These are phyloP conservation scores for Chrysaora quinquecirrha DNA, from an alignment of 30 jellyfish, hydroid and myxozoan genomes.

Conservation along the genomic window DNA sequence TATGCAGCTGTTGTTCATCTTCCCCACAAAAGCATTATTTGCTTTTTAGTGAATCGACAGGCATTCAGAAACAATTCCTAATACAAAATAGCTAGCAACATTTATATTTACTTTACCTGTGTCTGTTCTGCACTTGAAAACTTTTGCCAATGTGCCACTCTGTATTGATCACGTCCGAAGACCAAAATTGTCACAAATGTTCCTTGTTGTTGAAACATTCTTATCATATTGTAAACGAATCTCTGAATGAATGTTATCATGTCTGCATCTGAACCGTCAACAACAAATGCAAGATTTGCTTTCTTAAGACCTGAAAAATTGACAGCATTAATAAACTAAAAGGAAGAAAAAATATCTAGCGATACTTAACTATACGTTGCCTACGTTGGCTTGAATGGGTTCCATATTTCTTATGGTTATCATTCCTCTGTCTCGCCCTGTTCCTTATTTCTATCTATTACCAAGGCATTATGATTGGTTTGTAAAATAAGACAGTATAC, in stretches of 20 bases:
- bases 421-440: neutral
- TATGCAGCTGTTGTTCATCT: no score
- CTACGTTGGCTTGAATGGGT: neutral
- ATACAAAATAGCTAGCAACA: no score
- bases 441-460: no score
- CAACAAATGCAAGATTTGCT: conserved; percentile 93
- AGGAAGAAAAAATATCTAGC: no score
- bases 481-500: no score
- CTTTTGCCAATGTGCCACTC: conserved; percentile 83
- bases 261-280: conserved; percentile 92
- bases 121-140: conserved; percentile 84
- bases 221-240: conserved; percentile 73
- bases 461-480: no score
- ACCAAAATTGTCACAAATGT: conserved; percentile 90
- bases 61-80: no score
- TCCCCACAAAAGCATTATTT: no score
- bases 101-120: conserved; percentile 88
- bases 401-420: neutral
- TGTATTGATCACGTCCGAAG: conserved; percentile 93
- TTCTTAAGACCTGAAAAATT: conserved; percentile 92
- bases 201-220: conserved; percentile 94
- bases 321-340: no score
- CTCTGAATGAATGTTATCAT: conserved; percentile 87
- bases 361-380: no score
- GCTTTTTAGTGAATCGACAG: no score